Conservation (phyloP, 2,113 vertebrate genomes). For the Ophthalmolycus amberensis region DNA sequence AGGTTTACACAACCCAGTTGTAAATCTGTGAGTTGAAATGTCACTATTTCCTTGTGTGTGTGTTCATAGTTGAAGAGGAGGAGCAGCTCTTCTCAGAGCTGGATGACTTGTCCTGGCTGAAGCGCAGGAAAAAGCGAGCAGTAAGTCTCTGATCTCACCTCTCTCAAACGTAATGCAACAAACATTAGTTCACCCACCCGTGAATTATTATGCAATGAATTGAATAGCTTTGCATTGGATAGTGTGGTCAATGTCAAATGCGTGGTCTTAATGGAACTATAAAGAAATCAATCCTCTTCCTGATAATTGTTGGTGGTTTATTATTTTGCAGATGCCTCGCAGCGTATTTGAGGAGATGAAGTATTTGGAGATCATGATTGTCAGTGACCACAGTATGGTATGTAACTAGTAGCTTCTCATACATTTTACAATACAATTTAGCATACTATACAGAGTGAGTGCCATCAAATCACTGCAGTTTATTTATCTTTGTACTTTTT, state of each 20-base stretch:
- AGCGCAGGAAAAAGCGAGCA: constrained; percentile 91
- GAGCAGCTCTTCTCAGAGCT: constrained; percentile 82
- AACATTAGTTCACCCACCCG: constrained; percentile 11
- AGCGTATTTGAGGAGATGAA: constrained; percentile 97
- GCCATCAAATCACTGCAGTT: constrained; percentile 4
- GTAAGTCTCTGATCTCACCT: constrained; percentile 79
- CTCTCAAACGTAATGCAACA: constrained; percentile 25
- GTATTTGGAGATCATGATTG: constrained; percentile 97
- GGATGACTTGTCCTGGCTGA: constrained; percentile 91
- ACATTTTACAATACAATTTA: not conserved
- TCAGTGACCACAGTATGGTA: constrained; percentile 97
- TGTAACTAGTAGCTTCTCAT: constrained; percentile 45
- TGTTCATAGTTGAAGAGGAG: constrained; percentile 82
- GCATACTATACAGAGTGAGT: not conserved
- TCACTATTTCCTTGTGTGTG: constrained; percentile 52
- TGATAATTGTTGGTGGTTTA: not conserved
- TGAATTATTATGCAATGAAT: not conserved
- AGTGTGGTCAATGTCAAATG: constrained; percentile 18
- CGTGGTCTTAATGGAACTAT: not conserved
- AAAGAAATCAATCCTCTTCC: not conserved
- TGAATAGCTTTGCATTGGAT: constrained; percentile 2
- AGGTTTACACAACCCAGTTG: not conserved
- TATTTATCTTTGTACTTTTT: constrained; percentile 43
- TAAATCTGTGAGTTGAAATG: constrained; percentile 28
- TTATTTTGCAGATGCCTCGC: constrained; percentile 86